Evolutionary conservation across 2,797 vertebrate species (phyloP).

Genomic region (Neosilurus hyrtlii): DNA sequence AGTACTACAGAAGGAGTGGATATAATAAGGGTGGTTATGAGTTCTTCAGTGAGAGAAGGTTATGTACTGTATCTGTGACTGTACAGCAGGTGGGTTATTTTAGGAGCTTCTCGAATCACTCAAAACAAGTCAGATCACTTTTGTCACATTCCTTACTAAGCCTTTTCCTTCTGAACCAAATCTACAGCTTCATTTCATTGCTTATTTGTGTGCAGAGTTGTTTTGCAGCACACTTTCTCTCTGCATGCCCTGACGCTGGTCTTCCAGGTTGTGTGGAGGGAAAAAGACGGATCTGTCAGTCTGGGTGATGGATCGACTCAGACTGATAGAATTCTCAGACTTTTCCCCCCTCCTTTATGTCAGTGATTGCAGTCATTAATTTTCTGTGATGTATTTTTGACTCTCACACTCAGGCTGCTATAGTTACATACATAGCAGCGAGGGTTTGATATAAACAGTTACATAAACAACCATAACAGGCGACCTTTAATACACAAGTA

Average conservation of each 20-base stretch:
- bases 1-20: not conserved
- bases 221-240: not conserved
- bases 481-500: not conserved
- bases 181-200: slow-evolving; percentile 10
- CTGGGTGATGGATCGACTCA: not conserved
- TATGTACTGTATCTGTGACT: not conserved
- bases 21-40: too few species aligned
- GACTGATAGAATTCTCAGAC: not conserved
- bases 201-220: slow-evolving; percentile 13
- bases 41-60: not conserved
- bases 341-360: not conserved
- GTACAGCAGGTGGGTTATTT: slow-evolving; percentile 10
- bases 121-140: not conserved
- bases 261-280: not conserved
- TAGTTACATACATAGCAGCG: not conserved
- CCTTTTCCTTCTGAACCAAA: not conserved
- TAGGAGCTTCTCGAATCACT: not conserved
- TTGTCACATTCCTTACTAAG: slow-evolving; percentile 25
- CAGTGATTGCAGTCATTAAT: not conserved
- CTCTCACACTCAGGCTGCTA: not conserved
- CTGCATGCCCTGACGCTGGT: not conserved
- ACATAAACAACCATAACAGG: not conserved
- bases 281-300: not conserved
- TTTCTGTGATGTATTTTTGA: not conserved
- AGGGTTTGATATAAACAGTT: not conserved